These are phyloP conservation scores for Alfaro cultratus DNA, from an alignment of 2,797 vertebrate species.

Conservation along the genomic window DNA sequence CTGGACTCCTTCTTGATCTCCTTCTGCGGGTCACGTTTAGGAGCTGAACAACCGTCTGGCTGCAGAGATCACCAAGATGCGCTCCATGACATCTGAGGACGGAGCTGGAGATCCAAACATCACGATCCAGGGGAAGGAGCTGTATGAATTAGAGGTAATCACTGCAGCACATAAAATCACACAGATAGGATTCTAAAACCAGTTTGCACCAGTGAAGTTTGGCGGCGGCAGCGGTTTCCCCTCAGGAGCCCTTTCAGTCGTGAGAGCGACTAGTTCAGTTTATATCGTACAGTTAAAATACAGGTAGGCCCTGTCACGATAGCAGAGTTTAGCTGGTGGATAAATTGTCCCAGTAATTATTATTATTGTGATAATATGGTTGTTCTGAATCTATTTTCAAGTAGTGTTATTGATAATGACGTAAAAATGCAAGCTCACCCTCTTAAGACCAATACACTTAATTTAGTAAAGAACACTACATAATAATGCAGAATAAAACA, in stretches of 20 bases:
- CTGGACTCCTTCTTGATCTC: background rate
- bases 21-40: constrained; percentile 48
- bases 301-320: no score
- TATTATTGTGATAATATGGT: no score
- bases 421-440: no score
- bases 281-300: no score
- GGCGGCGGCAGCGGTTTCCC: constrained; percentile 3
- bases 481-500: no score
- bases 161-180: background rate
- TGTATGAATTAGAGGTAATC: constrained; percentile 83
- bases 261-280: background rate
- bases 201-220: constrained; percentile 4
- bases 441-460: no score
- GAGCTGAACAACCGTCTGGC: constrained; percentile 86
- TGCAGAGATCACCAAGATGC: constrained; percentile 86
- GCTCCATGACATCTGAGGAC: constrained; percentile 82
- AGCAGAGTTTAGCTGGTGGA: no score
- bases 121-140: constrained; percentile 82
- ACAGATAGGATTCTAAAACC: background rate
- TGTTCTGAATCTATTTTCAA: no score
- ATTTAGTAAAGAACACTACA: no score
- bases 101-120: constrained; percentile 63
- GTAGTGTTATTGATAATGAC: no score
- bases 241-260: background rate
- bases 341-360: no score